phyloP scores from a whole-genome alignment of 2,888 invertebrate species.

The Xanthia icteritia region DNA sequence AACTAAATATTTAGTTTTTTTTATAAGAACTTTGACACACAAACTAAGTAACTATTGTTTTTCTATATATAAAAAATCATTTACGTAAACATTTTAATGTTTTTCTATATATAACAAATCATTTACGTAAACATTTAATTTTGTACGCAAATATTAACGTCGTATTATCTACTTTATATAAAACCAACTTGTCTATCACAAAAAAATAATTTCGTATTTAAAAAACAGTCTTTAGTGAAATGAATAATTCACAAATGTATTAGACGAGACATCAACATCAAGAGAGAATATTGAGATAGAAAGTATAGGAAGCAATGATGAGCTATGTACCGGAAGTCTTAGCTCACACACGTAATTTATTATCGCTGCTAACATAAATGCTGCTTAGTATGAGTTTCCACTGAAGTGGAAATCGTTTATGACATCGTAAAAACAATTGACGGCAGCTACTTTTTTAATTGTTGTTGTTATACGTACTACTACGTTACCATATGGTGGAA shows the following conservation, averaged over 20 bases:
- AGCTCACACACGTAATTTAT: slow-evolving; percentile 14
- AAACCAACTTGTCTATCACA: background rate
- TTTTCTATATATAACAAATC: too few relatives aligned
- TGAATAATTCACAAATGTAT: slow-evolving; percentile 28
- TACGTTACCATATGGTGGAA: too few relatives aligned
- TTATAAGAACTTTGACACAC: too few relatives aligned
- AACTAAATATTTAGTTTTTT: too few relatives aligned
- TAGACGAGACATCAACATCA: slow-evolving; percentile 3
- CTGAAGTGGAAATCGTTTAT: background rate
- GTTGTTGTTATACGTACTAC: too few relatives aligned
- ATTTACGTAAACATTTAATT: too few relatives aligned
- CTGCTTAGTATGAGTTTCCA: background rate
- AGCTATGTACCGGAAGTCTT: slow-evolving; percentile 33
- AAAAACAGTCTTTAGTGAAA: slow-evolving; percentile 11
- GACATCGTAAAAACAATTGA: slow-evolving; percentile 14
- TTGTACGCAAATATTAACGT: too few relatives aligned
- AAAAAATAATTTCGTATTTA: slow-evolving; percentile 3
- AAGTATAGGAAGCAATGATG: slow-evolving; percentile 58
- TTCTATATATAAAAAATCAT: too few relatives aligned
- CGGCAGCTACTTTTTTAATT: background rate
- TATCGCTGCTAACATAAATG: slow-evolving; percentile 7
- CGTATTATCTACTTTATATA: background rate
- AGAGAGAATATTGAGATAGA: slow-evolving; percentile 42
- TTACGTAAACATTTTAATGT: too few relatives aligned
- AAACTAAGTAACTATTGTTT: too few relatives aligned